phyloP scores from a whole-genome alignment of 2,797 vertebrate species.

The Knipowitschia caucasica region DNA sequence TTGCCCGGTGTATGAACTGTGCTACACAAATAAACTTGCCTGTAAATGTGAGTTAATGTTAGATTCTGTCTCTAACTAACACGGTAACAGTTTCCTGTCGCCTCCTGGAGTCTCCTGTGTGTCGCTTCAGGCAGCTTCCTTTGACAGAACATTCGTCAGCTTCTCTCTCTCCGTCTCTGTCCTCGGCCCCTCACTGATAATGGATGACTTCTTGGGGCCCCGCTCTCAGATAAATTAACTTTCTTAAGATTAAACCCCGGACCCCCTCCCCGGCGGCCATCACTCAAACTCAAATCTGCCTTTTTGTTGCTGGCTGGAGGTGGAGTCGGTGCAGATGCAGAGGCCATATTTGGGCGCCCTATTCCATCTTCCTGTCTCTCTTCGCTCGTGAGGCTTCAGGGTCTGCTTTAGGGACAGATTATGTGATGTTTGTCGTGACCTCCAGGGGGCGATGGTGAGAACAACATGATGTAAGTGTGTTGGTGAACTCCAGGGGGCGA shows the following conservation, averaged over 20 bases:
- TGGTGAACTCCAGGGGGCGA: no score
- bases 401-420: no score
- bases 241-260: constrained; percentile 57
- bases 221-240: constrained; percentile 49
- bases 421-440: no score
- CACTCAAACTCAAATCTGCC: constrained; percentile 60
- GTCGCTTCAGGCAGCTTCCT: background rate
- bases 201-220: constrained; percentile 24
- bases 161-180: constrained; percentile 3
- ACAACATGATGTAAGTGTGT: no score
- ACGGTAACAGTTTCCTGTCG: no score
- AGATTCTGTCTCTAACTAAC: no score
- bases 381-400: no score
- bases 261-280: constrained; percentile 53
- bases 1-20: no score
- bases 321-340: constrained; percentile 53
- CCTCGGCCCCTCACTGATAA: constrained; percentile 24
- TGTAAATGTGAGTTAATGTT: no score
- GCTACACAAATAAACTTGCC: no score
- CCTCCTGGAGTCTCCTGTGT: background rate
- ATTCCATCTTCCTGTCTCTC: constrained; percentile 59
- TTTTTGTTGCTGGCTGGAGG: constrained; percentile 28
- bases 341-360: constrained; percentile 59
- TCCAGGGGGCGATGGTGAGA: no score
- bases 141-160: background rate